phyloP scores from a whole-genome alignment of 2,888 invertebrate species.

The Buathra laborator region DNA sequence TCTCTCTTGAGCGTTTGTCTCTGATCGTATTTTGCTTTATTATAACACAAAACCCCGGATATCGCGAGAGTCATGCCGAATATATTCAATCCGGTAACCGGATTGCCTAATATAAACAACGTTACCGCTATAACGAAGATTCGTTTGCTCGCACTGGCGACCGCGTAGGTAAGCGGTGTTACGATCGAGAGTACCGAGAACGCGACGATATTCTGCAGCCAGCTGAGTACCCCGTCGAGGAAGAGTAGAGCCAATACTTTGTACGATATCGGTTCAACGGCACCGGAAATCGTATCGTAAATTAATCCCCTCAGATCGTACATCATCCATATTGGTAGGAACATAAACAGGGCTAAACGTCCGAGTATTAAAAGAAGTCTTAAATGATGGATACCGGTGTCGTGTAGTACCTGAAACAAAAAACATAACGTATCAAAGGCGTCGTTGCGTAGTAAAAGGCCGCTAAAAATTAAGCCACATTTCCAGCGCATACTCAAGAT shows the following conservation, averaged over 20 bases:
- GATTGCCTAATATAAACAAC: constrained; percentile 94
- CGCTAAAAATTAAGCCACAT: no score
- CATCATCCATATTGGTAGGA: constrained; percentile 93
- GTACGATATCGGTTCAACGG: constrained; percentile 81
- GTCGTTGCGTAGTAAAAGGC: no score
- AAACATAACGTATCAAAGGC: neutral
- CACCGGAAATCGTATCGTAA: constrained; percentile 86
- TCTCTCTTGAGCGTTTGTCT: constrained; percentile 86
- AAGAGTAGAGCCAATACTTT: constrained; percentile 88
- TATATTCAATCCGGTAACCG: constrained; percentile 94
- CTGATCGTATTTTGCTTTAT: constrained; percentile 93
- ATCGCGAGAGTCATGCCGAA: constrained; percentile 96
- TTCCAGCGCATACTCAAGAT: no score
- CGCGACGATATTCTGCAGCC: constrained; percentile 97
- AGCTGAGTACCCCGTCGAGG: constrained; percentile 94
- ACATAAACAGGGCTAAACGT: constrained; percentile 92
- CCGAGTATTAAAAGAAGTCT: constrained; percentile 93
- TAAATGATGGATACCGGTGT: constrained; percentile 96
- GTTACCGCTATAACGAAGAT: constrained; percentile 96
- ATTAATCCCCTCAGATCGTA: constrained; percentile 89
- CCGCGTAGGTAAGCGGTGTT: constrained; percentile 97
- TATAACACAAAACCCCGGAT: constrained; percentile 95
- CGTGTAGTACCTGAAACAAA: constrained; percentile 89
- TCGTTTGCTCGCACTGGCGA: constrained; percentile 97
- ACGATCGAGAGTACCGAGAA: constrained; percentile 96